A percentile compares a stretch with the other conserved stretches of the same genome.
These are phyloP conservation scores for Struthidea cinerea DNA, from an alignment of 2,113 vertebrate genomes.

Conservation along the genomic window DNA sequence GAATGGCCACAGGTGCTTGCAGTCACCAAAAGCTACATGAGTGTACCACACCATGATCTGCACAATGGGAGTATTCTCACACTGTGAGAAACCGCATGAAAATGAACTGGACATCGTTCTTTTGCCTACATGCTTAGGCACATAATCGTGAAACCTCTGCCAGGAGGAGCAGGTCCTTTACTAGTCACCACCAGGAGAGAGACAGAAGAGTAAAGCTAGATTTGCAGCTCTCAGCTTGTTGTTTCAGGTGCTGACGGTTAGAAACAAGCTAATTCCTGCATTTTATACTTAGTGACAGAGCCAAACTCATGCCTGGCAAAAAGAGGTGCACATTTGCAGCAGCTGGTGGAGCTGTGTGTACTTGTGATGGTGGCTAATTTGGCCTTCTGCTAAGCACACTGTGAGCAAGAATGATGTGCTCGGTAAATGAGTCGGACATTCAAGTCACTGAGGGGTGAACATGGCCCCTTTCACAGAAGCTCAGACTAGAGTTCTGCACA, in stretches of 20 bases:
- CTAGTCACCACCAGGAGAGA: background rate
- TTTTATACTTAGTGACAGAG: background rate
- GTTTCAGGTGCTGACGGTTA: slow-evolving; percentile 3
- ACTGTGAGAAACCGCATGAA: background rate
- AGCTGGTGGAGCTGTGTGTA: background rate
- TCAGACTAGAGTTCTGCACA: background rate
- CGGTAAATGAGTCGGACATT: background rate
- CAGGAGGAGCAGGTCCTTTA: background rate
- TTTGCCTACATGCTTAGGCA: background rate
- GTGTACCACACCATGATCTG: background rate
- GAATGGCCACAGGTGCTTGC: background rate
- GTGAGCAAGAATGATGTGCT: background rate
- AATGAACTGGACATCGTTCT: background rate
- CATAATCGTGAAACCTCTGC: background rate
- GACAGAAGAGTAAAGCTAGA: background rate
- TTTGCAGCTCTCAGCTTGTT: background rate
- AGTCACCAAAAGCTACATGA: background rate
- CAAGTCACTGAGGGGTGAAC: background rate
- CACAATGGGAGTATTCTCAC: background rate
- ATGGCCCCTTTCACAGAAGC: background rate
- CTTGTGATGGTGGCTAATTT: background rate
- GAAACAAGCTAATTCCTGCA: background rate
- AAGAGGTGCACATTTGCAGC: background rate
- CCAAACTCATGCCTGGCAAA: background rate
- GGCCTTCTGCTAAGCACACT: background rate